Evolutionary conservation across 2,797 vertebrate species (phyloP).

Genomic region (Rhinophrynus dorsalis): DNA sequence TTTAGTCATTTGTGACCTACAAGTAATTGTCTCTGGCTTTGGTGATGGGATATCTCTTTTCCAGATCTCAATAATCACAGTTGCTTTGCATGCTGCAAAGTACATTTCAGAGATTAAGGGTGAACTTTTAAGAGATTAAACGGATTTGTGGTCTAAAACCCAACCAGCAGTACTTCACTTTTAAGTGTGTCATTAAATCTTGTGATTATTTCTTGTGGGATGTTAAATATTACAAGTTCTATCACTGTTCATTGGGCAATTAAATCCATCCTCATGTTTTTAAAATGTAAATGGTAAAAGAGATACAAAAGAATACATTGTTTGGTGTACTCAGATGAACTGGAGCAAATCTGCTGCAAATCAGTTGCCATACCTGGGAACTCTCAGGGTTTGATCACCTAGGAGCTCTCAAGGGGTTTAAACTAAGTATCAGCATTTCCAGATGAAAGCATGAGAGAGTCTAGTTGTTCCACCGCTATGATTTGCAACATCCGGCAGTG

Average conservation of each 20-base stretch:
- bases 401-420: too few species aligned
- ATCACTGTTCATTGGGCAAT: conserved; percentile 30
- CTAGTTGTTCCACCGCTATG: too few species aligned
- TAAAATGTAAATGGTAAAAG: conserved; percentile 1
- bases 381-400: too few species aligned
- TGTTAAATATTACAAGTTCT: conserved; percentile 42
- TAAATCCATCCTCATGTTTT: conserved; percentile 19
- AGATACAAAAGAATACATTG: too few species aligned
- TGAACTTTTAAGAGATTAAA: conserved; percentile 49
- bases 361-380: too few species aligned
- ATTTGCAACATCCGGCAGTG: too few species aligned
- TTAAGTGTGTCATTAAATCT: conserved; percentile 46
- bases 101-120: conserved; percentile 45
- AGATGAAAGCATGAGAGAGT: too few species aligned
- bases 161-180: conserved; percentile 34
- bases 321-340: too few species aligned
- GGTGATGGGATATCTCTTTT: conserved; percentile 42
- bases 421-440: too few species aligned
- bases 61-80: conserved; percentile 44
- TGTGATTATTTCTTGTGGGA: conserved; percentile 43
- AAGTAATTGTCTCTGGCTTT: conserved; percentile 25
- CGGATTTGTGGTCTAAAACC: conserved; percentile 47
- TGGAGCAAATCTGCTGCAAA: too few species aligned
- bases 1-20: conserved; percentile 34
- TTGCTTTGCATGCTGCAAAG: conserved; percentile 28